Conservation (phyloP, 2,888 invertebrate species). For the Noctua comes region DNA sequence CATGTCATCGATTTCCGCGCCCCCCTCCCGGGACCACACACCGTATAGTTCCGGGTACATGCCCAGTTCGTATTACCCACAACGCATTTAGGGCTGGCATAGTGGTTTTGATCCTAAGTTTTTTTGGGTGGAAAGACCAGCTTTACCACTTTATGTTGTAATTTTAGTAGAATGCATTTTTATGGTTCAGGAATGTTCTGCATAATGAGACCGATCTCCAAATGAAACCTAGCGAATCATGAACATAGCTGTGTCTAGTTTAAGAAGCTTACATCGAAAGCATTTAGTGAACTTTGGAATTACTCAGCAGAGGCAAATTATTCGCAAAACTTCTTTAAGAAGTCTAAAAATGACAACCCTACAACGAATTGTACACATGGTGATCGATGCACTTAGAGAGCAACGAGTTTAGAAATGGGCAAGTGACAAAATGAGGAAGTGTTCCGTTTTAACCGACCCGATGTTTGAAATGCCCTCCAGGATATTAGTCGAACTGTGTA, state of each 20-base stretch:
- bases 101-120: conserved; percentile 1
- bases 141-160: not conserved
- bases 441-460: conserved; percentile 59
- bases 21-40: conserved; percentile 71
- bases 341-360: conserved; percentile 52
- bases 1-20: conserved; percentile 72
- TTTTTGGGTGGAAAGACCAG: not conserved
- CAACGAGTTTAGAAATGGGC: conserved; percentile 62
- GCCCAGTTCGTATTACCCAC: conserved; percentile 68
- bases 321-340: not conserved
- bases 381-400: conserved; percentile 66
- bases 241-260: not conserved
- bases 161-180: not conserved
- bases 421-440: conserved; percentile 68
- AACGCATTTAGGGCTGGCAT: conserved; percentile 56
- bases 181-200: not conserved
- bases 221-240: not conserved
- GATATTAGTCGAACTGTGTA: conserved; percentile 52
- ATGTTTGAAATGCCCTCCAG: conserved; percentile 58
- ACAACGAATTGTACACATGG: conserved; percentile 56
- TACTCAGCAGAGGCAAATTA: no score
- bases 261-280: not conserved
- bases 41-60: conserved; percentile 71
- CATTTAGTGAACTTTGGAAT: not conserved
- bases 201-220: not conserved